Evolutionary conservation across 2,113 vertebrate species (phyloP).

Genomic region (Acrocephalus kingi): DNA sequence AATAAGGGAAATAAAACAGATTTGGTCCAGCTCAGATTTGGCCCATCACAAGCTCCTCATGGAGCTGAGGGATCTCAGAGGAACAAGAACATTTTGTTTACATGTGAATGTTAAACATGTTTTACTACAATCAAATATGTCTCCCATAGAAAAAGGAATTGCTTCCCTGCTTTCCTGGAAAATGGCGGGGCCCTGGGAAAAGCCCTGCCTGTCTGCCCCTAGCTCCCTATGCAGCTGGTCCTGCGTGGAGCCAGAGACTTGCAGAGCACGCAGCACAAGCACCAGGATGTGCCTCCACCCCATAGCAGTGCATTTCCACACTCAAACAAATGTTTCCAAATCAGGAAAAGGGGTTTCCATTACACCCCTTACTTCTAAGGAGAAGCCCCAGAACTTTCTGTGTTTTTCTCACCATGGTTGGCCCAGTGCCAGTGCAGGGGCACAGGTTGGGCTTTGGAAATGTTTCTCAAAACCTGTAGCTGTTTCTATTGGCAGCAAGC

Average conservation of each 20-base stretch:
- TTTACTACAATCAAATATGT: fast-evolving
- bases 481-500: no score
- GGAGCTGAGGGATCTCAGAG: neutral
- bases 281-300: no score
- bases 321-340: no score
- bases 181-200: neutral
- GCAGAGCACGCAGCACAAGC: neutral
- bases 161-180: neutral
- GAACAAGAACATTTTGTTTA: neutral
- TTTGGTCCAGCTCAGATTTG: neutral
- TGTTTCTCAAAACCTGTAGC: no score
- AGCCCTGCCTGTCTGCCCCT: no score
- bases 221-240: neutral
- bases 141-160: neutral
- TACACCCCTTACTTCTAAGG: no score
- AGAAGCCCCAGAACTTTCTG: no score
- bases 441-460: no score
- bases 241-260: neutral
- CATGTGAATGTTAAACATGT: fast-evolving
- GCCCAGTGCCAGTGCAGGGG: no score
- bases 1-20: neutral
- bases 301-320: no score
- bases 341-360: no score
- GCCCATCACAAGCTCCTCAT: neutral
- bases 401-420: no score